Base-by-base conservation (phyloP, 2,797 vertebrate species). In the Micromesistius poutassou region DNA sequence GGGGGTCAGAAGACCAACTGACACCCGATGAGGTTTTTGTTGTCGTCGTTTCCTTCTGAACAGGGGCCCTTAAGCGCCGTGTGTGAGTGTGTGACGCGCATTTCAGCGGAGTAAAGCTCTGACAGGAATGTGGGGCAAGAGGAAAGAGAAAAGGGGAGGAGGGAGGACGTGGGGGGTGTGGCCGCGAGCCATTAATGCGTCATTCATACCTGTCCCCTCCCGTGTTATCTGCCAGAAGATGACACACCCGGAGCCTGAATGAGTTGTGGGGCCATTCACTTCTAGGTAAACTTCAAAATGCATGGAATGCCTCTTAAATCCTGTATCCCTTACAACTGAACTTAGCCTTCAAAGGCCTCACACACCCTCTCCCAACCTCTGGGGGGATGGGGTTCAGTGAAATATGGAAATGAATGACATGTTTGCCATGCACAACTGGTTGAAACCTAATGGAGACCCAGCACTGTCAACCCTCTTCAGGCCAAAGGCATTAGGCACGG, bases 151-250 rank as follows among this genome's bases (percentile, higher is more conserved):
- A 19, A 22, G 50, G 50, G 25, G 70, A 66, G 33, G 40, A 38
- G 75, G 88, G 86, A 85, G 84, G 73, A 28, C 10, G 77, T 78
- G 83, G 80, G 86, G 87, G 80, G 76, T 78, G 85, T 77, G 3
- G 76, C 74, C 66, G 70, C 22, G 75, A 74, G 75, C 78, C n/a
- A 77, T 81, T 28, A 78, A 82, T 46, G 77, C 77, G 80, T 84
- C 72, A 36, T 87, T 90, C 85, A 80, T 81, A 91, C 89, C 89
- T 91, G 88, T 87, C 82, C 78, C 84, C 81, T 86, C 89, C 90
- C 90, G 75, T 71, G 73, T 42, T 33, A 19, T 13, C 22, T 5
- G 6, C 2, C 38, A 31, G 19, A 30, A 28, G 5, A 14, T 33
- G 28, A 30, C 40, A 12, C 40, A 12, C 40, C 40, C 9, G 10